Conservation (phyloP, 2,113 vertebrate species). For the Phylloscopus trochilus region DNA sequence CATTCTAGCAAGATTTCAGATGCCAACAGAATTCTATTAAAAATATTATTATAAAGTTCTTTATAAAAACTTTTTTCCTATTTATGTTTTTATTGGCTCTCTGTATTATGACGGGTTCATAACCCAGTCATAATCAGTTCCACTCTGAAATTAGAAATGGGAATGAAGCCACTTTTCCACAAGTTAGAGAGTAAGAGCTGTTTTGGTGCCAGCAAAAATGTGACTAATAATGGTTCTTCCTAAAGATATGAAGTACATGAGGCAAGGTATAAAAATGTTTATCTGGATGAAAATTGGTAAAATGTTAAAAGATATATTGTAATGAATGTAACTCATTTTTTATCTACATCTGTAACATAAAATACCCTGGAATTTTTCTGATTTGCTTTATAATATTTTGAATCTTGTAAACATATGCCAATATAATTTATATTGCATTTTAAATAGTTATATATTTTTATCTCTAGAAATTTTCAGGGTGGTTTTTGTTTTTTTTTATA, state of each 20-base stretch:
- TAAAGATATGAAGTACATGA: neutral
- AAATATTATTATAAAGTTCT: slow-evolving; percentile 48
- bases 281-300: neutral
- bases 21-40: slow-evolving; percentile 22
- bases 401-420: neutral
- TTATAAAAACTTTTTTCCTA: slow-evolving; percentile 48
- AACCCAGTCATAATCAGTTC: slow-evolving; percentile 59
- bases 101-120: slow-evolving; percentile 17
- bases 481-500: neutral
- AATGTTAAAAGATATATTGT: neutral
- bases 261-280: neutral
- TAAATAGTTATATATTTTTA: neutral
- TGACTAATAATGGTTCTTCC: neutral
- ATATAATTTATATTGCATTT: neutral
- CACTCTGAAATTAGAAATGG: slow-evolving; percentile 65
- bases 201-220: slow-evolving; percentile 5
- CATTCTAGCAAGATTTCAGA: slow-evolving; percentile 29
- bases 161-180: slow-evolving; percentile 58
- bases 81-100: slow-evolving; percentile 54
- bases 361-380: neutral
- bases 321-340: neutral
- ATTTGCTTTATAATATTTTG: neutral
- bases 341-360: neutral
- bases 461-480: neutral
- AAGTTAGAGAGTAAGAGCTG: slow-evolving; percentile 1